Percentiles rank a stretch among this genome's conserved stretches.
phyloP scores from a whole-genome alignment of 2,797 vertebrate species.

The Falco biarmicus region DNA sequence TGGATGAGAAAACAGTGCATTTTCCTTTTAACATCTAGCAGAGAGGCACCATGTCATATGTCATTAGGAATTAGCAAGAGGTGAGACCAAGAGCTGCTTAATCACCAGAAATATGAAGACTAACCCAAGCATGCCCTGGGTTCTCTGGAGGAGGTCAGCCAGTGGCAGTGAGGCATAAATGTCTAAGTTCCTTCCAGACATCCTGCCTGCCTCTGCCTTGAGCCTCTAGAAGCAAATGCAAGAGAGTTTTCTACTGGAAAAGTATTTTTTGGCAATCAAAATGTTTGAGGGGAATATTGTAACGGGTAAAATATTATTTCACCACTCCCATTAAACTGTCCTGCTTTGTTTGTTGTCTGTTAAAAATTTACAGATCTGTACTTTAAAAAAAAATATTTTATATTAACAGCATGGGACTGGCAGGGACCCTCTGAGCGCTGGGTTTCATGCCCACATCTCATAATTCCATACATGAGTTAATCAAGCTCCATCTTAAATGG shows the following conservation, averaged over 20 bases:
- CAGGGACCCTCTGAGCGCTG: neutral
- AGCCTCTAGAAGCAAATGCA: neutral
- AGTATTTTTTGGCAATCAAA: neutral
- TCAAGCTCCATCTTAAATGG: neutral
- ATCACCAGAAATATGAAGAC: neutral
- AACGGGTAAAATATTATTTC: neutral
- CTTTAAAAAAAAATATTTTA: neutral
- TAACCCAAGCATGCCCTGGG: neutral
- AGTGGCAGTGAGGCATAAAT: neutral
- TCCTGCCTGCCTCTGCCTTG: neutral
- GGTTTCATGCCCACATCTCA: neutral
- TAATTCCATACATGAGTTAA: neutral
- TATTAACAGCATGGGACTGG: too few species aligned
- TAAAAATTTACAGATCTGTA: neutral
- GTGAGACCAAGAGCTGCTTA: neutral
- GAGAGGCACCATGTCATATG: accelerated
- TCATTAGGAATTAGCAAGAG: neutral
- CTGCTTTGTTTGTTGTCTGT: neutral
- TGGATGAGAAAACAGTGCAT: neutral
- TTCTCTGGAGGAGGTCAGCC: neutral
- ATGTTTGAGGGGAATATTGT: neutral
- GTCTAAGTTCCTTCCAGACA: neutral
- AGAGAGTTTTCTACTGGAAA: neutral
- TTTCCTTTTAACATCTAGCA: neutral
- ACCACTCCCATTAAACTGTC: neutral